Percentiles rank a stretch among this genome's conserved stretches.
Conservation (phyloP, 2,888 invertebrate species). For the Neria commutata region DNA sequence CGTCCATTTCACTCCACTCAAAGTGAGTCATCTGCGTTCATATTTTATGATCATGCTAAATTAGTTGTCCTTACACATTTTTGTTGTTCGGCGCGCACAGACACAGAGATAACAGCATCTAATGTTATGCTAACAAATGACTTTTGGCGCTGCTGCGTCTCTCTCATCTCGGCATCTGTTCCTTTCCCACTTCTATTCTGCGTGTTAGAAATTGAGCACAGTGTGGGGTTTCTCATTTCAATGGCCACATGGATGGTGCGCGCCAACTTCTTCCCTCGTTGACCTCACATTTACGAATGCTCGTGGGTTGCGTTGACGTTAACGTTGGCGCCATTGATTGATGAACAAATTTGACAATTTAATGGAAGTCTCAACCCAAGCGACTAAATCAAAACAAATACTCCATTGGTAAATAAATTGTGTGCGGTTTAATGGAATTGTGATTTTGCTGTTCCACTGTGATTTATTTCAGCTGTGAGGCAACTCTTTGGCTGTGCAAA, state of each 20-base stretch:
- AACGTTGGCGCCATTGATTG: constrained; percentile 22
- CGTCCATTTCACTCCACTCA: background rate
- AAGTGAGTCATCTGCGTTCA: constrained; percentile 14
- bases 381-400: too few relatives aligned
- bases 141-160: background rate
- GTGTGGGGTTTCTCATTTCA: background rate
- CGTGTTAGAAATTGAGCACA: background rate
- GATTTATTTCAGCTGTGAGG: too few relatives aligned
- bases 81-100: background rate
- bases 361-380: constrained; percentile 22
- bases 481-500: too few relatives aligned
- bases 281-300: too few relatives aligned
- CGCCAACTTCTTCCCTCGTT: too few relatives aligned
- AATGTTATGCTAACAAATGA: constrained; percentile 16
- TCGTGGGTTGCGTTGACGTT: too few relatives aligned
- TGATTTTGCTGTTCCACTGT: too few relatives aligned
- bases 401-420: too few relatives aligned
- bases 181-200: background rate
- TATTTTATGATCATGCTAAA: constrained; percentile 24
- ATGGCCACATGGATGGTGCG: background rate
- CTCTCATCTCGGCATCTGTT: constrained; percentile 6
- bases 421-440: too few relatives aligned
- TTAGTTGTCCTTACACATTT: constrained; percentile 12
- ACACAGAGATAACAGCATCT: constrained; percentile 3
- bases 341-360: constrained; percentile 22